Evolutionary conservation across 2,113 vertebrate genomes (phyloP).

Genomic region (Buteo buteo): DNA sequence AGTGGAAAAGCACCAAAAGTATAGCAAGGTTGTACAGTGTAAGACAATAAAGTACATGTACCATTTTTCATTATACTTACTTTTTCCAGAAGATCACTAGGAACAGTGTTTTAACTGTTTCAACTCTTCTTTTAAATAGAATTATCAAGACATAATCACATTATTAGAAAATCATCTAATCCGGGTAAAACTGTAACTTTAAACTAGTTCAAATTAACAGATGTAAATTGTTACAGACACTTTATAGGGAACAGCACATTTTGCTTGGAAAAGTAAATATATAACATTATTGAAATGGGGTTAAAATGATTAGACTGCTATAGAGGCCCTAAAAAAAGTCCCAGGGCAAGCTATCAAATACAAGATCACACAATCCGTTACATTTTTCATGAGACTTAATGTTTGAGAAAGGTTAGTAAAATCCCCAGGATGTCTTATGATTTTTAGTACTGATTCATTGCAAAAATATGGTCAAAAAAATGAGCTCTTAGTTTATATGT

Average conservation of each 20-base stretch:
- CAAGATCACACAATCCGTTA: background rate
- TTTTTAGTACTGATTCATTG: background rate
- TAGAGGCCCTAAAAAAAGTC: background rate
- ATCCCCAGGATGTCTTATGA: background rate
- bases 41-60: background rate
- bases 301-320: background rate
- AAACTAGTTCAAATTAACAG: background rate
- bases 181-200: background rate
- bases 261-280: background rate
- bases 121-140: background rate
- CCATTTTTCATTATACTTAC: background rate
- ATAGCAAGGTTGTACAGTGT: background rate
- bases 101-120: background rate
- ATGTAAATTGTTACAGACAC: background rate
- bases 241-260: background rate
- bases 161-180: conserved; percentile 8
- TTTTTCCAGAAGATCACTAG: background rate
- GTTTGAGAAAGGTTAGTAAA: background rate
- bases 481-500: background rate
- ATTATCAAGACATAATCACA: background rate
- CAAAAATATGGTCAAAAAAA: background rate
- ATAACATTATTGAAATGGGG: background rate
- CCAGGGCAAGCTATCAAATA: background rate
- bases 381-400: background rate
- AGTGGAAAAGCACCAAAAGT: background rate